Conservation (phyloP, 2,797 vertebrate species). For the Lacerta agilis region DNA sequence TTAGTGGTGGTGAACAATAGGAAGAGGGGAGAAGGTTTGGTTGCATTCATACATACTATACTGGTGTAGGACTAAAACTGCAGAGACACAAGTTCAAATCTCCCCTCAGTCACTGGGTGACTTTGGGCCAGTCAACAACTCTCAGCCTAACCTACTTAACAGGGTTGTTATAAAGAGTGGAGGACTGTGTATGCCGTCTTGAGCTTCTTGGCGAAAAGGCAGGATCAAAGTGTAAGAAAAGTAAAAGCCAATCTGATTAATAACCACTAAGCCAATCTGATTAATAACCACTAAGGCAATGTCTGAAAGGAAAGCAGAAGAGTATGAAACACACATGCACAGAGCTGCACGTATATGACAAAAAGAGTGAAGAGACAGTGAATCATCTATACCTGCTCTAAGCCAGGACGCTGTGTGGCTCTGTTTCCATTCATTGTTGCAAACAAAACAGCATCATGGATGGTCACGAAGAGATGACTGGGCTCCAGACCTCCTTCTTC, state of each 20-base stretch:
- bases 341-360: neutral
- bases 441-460: slow-evolving; percentile 89
- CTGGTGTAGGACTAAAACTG: too few relatives aligned
- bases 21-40: neutral
- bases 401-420: slow-evolving; percentile 25
- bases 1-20: neutral
- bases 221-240: too few relatives aligned
- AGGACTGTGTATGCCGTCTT: too few relatives aligned
- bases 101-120: too few relatives aligned
- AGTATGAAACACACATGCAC: neutral
- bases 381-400: slow-evolving; percentile 67
- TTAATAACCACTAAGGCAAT: neutral
- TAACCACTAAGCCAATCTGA: neutral
- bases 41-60: neutral
- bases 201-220: too few relatives aligned
- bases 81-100: too few relatives aligned
- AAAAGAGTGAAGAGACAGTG: neutral
- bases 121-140: too few relatives aligned
- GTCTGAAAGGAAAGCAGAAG: too few relatives aligned
- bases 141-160: too few relatives aligned
- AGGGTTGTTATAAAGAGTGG: too few relatives aligned
- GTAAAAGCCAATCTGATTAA: too few relatives aligned
- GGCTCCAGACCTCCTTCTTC: slow-evolving; percentile 84
- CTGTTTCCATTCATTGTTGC: slow-evolving; percentile 76
- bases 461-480: slow-evolving; percentile 85